Evolutionary conservation across 2,797 vertebrate genomes (phyloP).

Genomic region (Tapera naevia): DNA sequence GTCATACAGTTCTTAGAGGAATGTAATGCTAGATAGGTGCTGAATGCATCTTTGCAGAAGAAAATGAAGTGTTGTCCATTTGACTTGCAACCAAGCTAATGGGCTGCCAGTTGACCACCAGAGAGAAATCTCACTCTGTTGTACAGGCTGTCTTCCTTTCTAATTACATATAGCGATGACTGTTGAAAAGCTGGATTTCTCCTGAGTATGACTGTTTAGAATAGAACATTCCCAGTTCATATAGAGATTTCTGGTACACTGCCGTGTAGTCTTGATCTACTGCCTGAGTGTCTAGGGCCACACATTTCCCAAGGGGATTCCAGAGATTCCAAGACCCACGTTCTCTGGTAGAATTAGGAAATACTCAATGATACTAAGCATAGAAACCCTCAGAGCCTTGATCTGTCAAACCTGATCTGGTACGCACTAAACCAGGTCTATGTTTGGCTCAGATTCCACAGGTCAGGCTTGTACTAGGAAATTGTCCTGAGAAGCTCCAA

Average conservation of each 20-base stretch:
- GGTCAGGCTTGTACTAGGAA: not conserved
- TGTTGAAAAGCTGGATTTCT: not conserved
- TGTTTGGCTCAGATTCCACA: not conserved
- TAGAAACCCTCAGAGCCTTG: not conserved
- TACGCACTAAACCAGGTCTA: not conserved
- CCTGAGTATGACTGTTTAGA: not conserved
- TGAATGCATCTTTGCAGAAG: not conserved
- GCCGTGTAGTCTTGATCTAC: not conserved
- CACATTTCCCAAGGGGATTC: not conserved
- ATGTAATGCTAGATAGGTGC: not conserved
- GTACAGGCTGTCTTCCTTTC: not conserved
- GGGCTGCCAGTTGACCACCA: not conserved
- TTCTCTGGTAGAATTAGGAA: not conserved
- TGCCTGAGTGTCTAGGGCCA: not conserved
- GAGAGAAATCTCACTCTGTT: not conserved
- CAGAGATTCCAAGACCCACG: accelerated
- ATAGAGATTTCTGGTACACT: not conserved
- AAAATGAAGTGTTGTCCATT: not conserved
- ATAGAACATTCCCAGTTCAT: not conserved
- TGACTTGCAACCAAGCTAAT: not conserved
- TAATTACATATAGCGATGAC: not conserved
- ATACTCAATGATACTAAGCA: accelerated
- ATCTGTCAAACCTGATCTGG: not conserved
- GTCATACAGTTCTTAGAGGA: not conserved
- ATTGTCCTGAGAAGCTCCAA: not conserved